Base-by-base conservation (phyloP, 2,113 vertebrate species). In the Gobio gobio region DNA sequence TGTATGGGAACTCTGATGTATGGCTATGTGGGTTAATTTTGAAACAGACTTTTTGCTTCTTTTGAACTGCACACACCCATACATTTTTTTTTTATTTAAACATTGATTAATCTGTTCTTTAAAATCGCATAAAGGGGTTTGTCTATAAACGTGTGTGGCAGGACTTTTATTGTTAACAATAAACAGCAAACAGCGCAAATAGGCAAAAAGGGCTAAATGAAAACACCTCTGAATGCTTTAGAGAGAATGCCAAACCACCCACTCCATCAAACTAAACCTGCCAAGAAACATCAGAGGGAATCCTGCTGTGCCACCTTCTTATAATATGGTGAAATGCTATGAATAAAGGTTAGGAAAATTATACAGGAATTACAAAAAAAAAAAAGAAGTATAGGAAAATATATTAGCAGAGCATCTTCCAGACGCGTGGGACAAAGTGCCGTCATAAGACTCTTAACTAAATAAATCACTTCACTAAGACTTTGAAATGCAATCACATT, bases 231-330 rank as follows among this genome's bases (percentile, higher is more conserved):
- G 13, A 82, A 82, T 33, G n/a, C 56, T 78, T 68, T 29, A 77
- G 72, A 80, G 77, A 22, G 73, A 68, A 75, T 13, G 78, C 76
- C 70, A 77, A 86, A 81, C n/a, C 83, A 29, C 83, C 83, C 66
- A 80, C 78, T 54, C 64, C 58, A 84, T 85, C 64, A 24, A 61
- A 64, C 49, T 3, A 20, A 33, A 85, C 26, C 82, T 82, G 63
- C 78, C 88, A 85, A 85, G 64, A 75, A 74, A 85, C 64, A 86
- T 87, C 86, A 87, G 83, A 89, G 81, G 7, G 82, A 73, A 63
- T 77, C 78, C 76, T 86, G 83, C 88, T 87, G 87, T 56, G 84
- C 86, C 36, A 80, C 83, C 84, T 78, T 83, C 81, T 51, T 82
- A 73, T 36, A 83, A 63, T n/a, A 81, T 66, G 73, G 76, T 86